These are phyloP conservation scores for Phalanger gymnotis DNA, from an alignment of 2,797 vertebrate species.

Conservation along the genomic window DNA sequence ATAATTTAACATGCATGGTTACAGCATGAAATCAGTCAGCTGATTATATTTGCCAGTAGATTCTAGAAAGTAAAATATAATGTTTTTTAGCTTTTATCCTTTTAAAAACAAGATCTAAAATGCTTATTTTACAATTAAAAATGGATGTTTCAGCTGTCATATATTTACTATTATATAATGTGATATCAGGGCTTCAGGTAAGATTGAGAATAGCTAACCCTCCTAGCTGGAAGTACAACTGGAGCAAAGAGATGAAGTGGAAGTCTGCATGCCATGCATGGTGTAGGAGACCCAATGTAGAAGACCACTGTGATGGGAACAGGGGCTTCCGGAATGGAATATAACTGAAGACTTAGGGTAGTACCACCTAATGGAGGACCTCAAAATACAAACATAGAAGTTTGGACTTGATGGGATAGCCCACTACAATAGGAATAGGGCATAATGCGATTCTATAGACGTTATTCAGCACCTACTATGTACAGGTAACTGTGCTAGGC, in stretches of 20 bases:
- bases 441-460: not conserved
- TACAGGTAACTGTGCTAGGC: not conserved
- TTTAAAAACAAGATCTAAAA: not conserved
- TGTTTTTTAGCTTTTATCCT: not conserved
- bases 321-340: not conserved
- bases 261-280: not conserved
- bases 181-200: not conserved
- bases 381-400: not conserved
- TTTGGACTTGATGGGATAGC: not conserved
- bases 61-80: not conserved
- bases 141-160: not conserved
- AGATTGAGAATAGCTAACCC: not conserved
- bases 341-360: not conserved
- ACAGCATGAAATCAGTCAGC: conserved; percentile 21
- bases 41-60: conserved; percentile 37
- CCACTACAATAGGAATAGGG: not conserved
- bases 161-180: not conserved
- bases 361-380: not conserved
- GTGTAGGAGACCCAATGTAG: not conserved
- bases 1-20: conserved; percentile 34
- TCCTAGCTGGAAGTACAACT: not conserved
- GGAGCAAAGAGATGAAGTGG: not conserved
- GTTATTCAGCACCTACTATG: not conserved
- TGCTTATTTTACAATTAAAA: not conserved
- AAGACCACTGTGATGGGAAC: not conserved